Percentiles rank a stretch among this genome's conserved stretches.
phyloP scores from a whole-genome alignment of 2,113 vertebrate species.

The Myrmophylax atrothorax region DNA sequence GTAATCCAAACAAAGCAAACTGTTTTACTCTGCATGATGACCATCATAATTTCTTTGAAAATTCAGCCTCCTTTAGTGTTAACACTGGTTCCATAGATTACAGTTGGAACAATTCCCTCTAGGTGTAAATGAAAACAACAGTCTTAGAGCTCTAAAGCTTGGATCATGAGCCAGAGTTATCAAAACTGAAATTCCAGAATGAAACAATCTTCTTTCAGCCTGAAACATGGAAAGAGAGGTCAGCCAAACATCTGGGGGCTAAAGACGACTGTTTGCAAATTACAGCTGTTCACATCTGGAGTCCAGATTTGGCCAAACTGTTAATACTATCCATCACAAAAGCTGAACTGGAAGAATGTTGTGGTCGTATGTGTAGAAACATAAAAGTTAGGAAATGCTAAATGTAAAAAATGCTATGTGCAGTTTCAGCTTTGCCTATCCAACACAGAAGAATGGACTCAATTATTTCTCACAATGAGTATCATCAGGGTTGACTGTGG shows the following conservation, averaged over 20 bases:
- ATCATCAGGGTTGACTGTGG: not conserved
- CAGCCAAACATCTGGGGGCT: constrained; percentile 33
- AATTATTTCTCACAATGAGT: not conserved
- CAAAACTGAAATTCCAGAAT: constrained; percentile 28
- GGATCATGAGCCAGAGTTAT: not conserved
- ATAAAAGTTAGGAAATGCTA: not conserved
- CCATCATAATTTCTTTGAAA: not conserved
- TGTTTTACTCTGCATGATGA: not conserved
- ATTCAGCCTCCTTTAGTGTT: not conserved
- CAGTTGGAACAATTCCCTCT: not conserved
- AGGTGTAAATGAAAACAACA: not conserved
- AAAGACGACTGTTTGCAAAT: constrained; percentile 21
- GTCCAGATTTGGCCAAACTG: not conserved
- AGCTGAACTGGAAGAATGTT: constrained; percentile 13
- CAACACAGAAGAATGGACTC: not conserved
- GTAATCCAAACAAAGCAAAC: not conserved
- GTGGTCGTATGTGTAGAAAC: not conserved
- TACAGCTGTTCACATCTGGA: constrained; percentile 54
- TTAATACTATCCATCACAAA: constrained; percentile 17
- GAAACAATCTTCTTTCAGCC: constrained; percentile 29
- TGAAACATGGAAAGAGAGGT: constrained; percentile 30
- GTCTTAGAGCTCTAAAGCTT: not conserved
- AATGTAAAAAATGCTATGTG: not conserved
- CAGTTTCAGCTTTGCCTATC: not conserved
- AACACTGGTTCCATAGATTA: not conserved